phyloP scores from a whole-genome alignment of 2,888 invertebrate species.

The Fissipunctia ypsillon region DNA sequence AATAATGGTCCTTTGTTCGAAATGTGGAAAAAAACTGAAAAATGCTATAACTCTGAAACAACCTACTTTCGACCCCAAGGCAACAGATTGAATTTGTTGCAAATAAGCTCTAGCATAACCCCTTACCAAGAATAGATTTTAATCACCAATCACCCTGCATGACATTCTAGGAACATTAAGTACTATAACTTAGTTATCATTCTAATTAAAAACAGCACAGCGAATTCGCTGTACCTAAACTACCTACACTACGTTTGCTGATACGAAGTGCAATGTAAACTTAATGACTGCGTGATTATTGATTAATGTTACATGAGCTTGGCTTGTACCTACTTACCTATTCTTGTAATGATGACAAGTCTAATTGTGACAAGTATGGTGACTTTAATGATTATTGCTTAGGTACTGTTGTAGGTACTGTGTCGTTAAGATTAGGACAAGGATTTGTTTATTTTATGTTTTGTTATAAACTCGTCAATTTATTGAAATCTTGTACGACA shows the following conservation, averaged over 20 bases:
- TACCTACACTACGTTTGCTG: background rate
- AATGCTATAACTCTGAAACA: background rate
- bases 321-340: conserved; percentile 33
- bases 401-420: conserved; percentile 27
- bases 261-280: conserved; percentile 42
- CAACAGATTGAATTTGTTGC: background rate
- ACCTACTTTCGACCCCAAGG: background rate
- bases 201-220: conserved; percentile 48
- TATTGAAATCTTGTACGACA: background rate
- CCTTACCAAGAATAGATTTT: background rate
- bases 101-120: background rate
- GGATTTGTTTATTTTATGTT: background rate
- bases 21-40: background rate
- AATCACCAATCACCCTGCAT: background rate
- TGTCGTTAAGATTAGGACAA: conserved; percentile 28
- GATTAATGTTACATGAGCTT: conserved; percentile 43
- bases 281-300: conserved; percentile 47
- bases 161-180: conserved; percentile 25
- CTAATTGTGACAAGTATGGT: conserved; percentile 37
- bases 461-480: background rate
- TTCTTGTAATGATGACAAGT: conserved; percentile 25
- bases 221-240: conserved; percentile 18
- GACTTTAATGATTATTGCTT: conserved; percentile 16
- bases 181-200: conserved; percentile 25
- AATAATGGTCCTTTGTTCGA: background rate